Percentiles rank a stretch among this genome's conserved stretches.
phyloP scores from a whole-genome alignment of 92 coral and sea anemone genomes.

The Phenganax marumi region DNA sequence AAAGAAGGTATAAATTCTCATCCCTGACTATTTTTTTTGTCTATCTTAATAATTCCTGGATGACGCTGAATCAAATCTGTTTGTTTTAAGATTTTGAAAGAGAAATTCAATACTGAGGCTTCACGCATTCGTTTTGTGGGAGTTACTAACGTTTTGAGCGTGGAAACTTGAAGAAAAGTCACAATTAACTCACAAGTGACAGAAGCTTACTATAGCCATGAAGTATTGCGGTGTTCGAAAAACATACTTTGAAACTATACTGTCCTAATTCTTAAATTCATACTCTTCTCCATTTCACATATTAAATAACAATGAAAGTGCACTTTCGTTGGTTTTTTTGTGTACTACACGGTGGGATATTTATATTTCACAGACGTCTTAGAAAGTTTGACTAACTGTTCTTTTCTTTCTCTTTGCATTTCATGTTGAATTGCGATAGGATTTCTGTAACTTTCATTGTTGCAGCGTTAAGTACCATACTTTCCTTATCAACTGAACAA shows the following conservation, averaged over 20 bases:
- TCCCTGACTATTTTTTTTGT: neutral
- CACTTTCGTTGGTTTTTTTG: too few species aligned
- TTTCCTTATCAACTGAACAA: slow-evolving; percentile 81
- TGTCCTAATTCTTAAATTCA: too few species aligned
- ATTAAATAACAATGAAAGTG: too few species aligned
- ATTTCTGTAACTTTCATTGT: slow-evolving; percentile 76
- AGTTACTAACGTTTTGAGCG: neutral
- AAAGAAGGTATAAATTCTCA: slow-evolving; percentile 69
- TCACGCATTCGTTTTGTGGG: neutral
- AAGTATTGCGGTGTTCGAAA: too few species aligned
- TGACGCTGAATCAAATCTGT: neutral
- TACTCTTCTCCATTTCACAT: too few species aligned
- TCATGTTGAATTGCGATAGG: slow-evolving; percentile 69
- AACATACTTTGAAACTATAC: too few species aligned
- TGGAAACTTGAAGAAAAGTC: too few species aligned
- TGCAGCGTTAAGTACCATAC: slow-evolving; percentile 63
- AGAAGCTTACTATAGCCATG: too few species aligned
- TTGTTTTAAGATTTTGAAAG: slow-evolving; percentile 1
- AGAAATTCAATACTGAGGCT: neutral
- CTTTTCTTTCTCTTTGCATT: slow-evolving; percentile 75
- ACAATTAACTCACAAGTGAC: too few species aligned
- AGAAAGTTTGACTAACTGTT: neutral
- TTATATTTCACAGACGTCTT: neutral
- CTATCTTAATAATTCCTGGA: neutral
- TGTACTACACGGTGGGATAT: too few species aligned